phyloP scores from a whole-genome alignment of 2,888 invertebrate genomes.

The Pasiphila rectangulata region DNA sequence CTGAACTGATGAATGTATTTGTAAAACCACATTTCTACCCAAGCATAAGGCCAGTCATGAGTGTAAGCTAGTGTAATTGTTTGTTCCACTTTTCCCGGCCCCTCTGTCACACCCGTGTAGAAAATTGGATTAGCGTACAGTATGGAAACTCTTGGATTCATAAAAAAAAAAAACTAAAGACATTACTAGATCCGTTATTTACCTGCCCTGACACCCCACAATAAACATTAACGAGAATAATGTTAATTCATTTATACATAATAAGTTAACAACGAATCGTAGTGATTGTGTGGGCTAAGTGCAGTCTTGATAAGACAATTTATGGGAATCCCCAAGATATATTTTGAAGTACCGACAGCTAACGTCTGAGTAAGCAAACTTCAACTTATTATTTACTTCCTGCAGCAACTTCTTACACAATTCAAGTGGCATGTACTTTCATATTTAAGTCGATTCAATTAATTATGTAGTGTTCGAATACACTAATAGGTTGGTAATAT shows the following conservation, averaged over 20 bases:
- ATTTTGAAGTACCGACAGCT: too few species aligned
- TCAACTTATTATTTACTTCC: too few species aligned
- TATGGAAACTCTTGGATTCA: conserved; percentile 17
- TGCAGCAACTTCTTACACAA: too few species aligned
- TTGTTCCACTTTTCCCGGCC: conserved; percentile 20
- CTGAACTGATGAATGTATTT: too few species aligned
- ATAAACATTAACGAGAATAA: not conserved
- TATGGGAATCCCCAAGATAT: conserved; percentile 4
- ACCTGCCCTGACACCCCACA: too few species aligned
- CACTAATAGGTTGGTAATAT: too few species aligned
- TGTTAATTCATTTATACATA: too few species aligned
- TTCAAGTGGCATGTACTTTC: too few species aligned
- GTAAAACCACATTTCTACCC: not conserved
- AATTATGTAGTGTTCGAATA: too few species aligned
- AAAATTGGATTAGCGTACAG: conserved; percentile 20
- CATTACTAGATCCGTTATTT: not conserved
- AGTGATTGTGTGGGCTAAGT: not conserved
- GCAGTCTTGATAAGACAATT: not conserved
- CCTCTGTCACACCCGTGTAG: conserved; percentile 14
- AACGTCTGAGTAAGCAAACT: too few species aligned
- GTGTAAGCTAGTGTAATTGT: conserved; percentile 12
- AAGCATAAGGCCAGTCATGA: conserved; percentile 6
- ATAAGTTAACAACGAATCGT: too few species aligned
- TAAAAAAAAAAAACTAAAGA: conserved; percentile 5
- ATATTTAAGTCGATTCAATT: too few species aligned